Conservation (phyloP, 53 echinoderm and acorn worm species). For the Holothuria scabra region DNA sequence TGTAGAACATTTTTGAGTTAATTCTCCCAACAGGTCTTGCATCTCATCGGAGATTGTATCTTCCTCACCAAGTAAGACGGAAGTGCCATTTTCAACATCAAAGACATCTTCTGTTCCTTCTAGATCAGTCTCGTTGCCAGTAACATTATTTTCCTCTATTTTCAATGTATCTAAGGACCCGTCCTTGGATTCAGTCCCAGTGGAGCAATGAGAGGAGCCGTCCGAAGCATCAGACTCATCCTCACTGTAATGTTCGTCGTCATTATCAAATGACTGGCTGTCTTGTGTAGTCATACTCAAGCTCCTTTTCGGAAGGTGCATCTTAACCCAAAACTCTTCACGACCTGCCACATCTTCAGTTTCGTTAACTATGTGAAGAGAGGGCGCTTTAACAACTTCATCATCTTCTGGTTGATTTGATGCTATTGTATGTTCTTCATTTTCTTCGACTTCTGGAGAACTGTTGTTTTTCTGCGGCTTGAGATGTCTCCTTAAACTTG, state of each 20-base stretch:
- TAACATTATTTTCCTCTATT: not conserved
- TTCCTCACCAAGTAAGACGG: too few species aligned
- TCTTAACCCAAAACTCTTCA: conserved; percentile 46
- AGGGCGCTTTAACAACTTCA: not conserved
- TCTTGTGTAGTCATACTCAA: conserved; percentile 24
- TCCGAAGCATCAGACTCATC: conserved; percentile 16
- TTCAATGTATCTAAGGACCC: conserved; percentile 30
- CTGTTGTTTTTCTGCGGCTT: conserved; percentile 28
- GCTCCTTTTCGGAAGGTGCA: conserved; percentile 34
- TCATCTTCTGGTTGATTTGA: not conserved
- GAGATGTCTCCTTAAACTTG: conserved; percentile 18
- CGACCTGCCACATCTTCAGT: not conserved
- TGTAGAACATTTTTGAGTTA: too few species aligned
- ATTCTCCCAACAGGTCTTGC: too few species aligned
- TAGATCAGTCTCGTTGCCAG: not conserved
- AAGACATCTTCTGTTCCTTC: not conserved
- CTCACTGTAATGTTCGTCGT: conserved; percentile 25
- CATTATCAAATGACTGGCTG: conserved; percentile 41
- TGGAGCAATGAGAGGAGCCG: not conserved
- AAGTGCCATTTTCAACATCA: too few species aligned
- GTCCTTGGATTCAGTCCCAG: conserved; percentile 32
- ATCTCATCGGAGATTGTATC: too few species aligned
- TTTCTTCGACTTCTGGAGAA: conserved; percentile 3
- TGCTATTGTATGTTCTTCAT: not conserved
- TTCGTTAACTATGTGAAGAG: conserved; percentile 56